These are phyloP conservation scores for Tokudaia tokunoshimensis DNA, from an alignment of 2,797 vertebrate genomes.

Conservation along the genomic window DNA sequence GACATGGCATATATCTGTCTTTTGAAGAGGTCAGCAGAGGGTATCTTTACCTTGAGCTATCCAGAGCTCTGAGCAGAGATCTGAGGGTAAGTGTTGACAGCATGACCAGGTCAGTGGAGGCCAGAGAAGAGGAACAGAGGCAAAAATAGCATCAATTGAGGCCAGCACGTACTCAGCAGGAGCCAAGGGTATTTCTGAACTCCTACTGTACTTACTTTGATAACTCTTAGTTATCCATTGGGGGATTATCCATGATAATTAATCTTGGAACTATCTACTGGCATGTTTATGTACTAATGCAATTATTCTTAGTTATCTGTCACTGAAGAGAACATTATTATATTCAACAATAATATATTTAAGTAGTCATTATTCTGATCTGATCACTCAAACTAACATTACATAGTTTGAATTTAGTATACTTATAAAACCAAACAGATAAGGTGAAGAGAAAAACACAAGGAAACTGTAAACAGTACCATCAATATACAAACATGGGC, in stretches of 20 bases:
- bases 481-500: neutral
- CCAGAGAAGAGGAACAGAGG: conserved; percentile 12
- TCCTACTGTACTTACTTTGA: neutral
- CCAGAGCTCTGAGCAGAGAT: neutral
- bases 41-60: neutral
- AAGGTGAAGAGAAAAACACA: neutral
- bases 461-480: neutral
- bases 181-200: conserved; percentile 7
- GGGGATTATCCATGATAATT: neutral
- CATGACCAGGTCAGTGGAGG: neutral
- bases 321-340: neutral
- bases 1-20: neutral
- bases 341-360: neutral
- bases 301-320: neutral
- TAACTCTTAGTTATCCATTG: neutral
- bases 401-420: neutral
- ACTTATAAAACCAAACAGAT: neutral
- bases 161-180: neutral
- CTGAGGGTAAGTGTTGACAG: conserved; percentile 51
- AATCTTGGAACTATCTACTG: neutral
- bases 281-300: neutral
- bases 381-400: neutral
- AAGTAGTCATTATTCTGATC: neutral
- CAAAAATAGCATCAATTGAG: conserved; percentile 68
- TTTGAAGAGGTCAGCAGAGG: conserved; percentile 35